A percentile compares a stretch with the other conserved stretches of the same genome.
phyloP scores from a whole-genome alignment of 92 coral and sea anemone species.

The Parazoanthus atlanticus region DNA sequence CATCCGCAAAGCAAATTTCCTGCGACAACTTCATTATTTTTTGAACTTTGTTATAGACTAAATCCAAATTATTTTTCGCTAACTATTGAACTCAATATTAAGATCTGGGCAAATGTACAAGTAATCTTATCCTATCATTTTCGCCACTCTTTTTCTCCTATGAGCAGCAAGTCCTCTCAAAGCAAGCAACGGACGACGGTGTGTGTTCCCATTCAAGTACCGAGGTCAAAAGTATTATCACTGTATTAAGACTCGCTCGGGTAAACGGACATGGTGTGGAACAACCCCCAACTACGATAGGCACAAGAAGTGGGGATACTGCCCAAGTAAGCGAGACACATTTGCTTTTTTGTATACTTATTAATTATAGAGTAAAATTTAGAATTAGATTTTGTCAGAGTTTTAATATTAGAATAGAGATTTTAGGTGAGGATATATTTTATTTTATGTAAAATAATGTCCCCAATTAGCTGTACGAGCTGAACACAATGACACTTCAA shows the following conservation, averaged over 20 bases:
- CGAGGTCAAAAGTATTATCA: background rate
- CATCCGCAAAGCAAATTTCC: too few relatives aligned
- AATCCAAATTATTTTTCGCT: background rate
- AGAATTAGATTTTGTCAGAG: background rate
- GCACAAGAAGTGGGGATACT: constrained; percentile 28
- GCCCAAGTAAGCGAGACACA: background rate
- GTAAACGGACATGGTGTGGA: constrained; percentile 17
- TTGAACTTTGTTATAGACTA: too few relatives aligned
- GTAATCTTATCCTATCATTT: background rate
- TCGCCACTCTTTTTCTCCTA: background rate
- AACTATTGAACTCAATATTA: background rate
- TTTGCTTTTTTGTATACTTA: background rate
- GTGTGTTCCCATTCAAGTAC: constrained; percentile 21
- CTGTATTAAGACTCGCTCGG: background rate
- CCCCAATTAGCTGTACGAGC: too few relatives aligned
- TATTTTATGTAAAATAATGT: too few relatives aligned
- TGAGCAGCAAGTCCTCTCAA: constrained; percentile 21
- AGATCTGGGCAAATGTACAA: too few relatives aligned
- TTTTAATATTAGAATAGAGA: background rate
- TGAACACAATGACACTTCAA: too few relatives aligned
- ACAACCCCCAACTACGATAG: constrained; percentile 9
- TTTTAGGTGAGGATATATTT: too few relatives aligned
- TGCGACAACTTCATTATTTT: too few relatives aligned
- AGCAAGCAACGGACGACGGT: background rate
- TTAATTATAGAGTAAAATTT: background rate